phyloP scores from a whole-genome alignment of 2,888 invertebrate genomes.

The Oscheius myriophilus region DNA sequence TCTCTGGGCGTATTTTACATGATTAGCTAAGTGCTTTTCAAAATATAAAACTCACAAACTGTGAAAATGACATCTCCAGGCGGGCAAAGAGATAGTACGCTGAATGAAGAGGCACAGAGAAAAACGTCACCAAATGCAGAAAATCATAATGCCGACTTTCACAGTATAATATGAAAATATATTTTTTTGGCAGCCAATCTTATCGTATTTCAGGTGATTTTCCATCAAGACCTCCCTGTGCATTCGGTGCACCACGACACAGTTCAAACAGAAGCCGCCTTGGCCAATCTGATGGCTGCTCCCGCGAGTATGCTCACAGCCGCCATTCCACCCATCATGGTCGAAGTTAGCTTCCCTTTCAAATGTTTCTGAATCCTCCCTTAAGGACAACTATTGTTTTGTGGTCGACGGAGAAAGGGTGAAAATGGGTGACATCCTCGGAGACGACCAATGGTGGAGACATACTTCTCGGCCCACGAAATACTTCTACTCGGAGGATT shows the following conservation, averaged over 20 bases:
- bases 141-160: too few relatives aligned
- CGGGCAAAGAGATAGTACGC: too few relatives aligned
- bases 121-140: too few relatives aligned
- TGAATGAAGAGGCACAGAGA: too few relatives aligned
- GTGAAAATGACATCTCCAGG: too few relatives aligned
- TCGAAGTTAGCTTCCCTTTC: constrained; percentile 34
- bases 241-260: constrained; percentile 70
- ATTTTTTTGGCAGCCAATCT: background rate
- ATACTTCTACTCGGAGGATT: constrained; percentile 69
- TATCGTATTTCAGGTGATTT: constrained; percentile 40
- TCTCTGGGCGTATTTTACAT: too few relatives aligned
- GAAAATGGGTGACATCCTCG: constrained; percentile 67
- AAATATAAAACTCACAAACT: too few relatives aligned
- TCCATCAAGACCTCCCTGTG: constrained; percentile 67
- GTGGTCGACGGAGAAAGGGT: constrained; percentile 70
- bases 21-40: too few relatives aligned
- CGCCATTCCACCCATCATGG: constrained; percentile 67
- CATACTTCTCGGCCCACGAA: constrained; percentile 69
- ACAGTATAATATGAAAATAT: background rate
- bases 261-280: constrained; percentile 70
- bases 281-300: constrained; percentile 69
- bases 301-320: constrained; percentile 65
- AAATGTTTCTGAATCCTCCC: background rate
- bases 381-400: constrained; percentile 70
- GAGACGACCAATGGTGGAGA: constrained; percentile 70